Conservation (phyloP, 1,140 invertebrate species). For the Apis mellifera region Amel_HAv3.1 CM009935.2:11306001-11306500, state of each 20-base stretch:
- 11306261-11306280: no score
- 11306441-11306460: conserved; percentile 70
- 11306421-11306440: conserved; percentile 69
- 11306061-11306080: neutral
- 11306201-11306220: neutral
- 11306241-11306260: neutral
- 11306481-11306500: conserved; percentile 57
- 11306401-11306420: conserved; percentile 61
- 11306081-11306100: neutral
- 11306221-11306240: neutral
- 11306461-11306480: conserved; percentile 63
- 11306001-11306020: conserved; percentile 24
- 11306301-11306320: neutral
- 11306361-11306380: neutral
- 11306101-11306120: neutral
- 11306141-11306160: neutral
- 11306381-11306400: neutral
- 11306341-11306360: neutral
- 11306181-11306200: neutral
- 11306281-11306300: conserved; percentile 25
- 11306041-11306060: neutral
- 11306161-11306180: neutral
- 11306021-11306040: neutral
- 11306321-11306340: neutral
- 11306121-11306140: neutral